Evolutionary conservation across 2,888 invertebrate species (phyloP), one percentile per base, ranked within the genome.

Genomic region (Lumbricus terrestris): DNA sequence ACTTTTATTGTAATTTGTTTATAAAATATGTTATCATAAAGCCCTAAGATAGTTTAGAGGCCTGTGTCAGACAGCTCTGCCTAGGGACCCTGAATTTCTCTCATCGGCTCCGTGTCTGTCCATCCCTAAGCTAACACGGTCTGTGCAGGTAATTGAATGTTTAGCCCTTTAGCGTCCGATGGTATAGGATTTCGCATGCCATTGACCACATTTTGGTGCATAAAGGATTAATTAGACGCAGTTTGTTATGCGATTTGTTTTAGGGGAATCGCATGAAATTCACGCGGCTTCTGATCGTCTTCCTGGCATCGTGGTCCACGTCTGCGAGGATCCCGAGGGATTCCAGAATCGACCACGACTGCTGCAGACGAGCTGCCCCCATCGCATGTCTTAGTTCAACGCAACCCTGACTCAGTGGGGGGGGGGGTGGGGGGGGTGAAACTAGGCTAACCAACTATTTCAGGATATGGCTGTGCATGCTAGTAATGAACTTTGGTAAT

Each of bases 261-360:
- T 91, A 96, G 96, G 96, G 82, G 97, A 97, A 94, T 97, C 97
- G 92, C 98, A 97, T 94, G 98, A 99, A 95, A 95, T 99, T 90
- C 98, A 98, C 92, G 97, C 98, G 54, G 97, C 97, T 69, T 97
- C 97, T 82, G 97, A 97, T 37, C 97, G 97, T 91, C 97, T 98
- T 94, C 98, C 98, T n/a, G 97, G 97, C 82, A 98, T 98, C 93
- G 96, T 98, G 89, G 98, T 98, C 40, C 98, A 98, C 93, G 94
- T 96, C 23, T 96, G 96, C 93, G 95, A 95, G 91, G 95, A 95
- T 90, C 93, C 93, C 0, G 95, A 95, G 85, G 94, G 93, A 0
- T 93, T 92, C 90, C 90, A 90, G n/a, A 92, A 92, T 13, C 92
- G 93, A 90, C 92, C 93, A 33, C 93, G 92, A 91, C 94, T 95